Evolutionary conservation across 1,140 invertebrate genomes (phyloP), one percentile per base, ranked within the genome.

Genomic region (Phenacoccus solenopsis): DNA sequence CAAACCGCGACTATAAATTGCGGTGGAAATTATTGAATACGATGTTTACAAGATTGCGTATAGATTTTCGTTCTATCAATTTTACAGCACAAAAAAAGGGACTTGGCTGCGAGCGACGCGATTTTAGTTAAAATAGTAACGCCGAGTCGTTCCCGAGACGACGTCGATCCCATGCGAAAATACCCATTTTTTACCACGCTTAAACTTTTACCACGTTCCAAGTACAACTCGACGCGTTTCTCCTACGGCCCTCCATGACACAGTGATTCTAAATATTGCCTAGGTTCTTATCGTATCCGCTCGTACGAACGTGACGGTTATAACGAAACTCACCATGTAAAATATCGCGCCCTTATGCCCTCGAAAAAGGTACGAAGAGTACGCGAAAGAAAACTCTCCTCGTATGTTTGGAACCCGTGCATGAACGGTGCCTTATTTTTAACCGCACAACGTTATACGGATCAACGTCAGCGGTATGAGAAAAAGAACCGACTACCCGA

Each of bases 401-500:
- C n/a, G n/a, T n/a, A n/a, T n/a, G n/a, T 49, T 49, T 49, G 38
- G 38, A n/a, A 49, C 13, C 38, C 38, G 20, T 49, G 30, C 30
- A 49, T 49, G 16, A n/a, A 49, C 12, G 20, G 38, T 49, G 38
- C 38, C 5, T 49, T 49, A 49, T 49, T 49, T 49, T 49, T 49
- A 49, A 49, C 38, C 38, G 38, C 38, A 49, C 38, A 49, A 49
- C 38, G 38, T 32, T 49, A 49, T 49, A 49, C 38, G 38, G 38
- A 49, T 49, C 38, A 49, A 49, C 38, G 38, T 49, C 38, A 49
- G 38, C 38, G 38, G 12, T 49, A 49, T 49, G 38, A 49, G 38
- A 49, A 71, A 67, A 56, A 69, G 68, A 71, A 71, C 68, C 70
- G 70, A 68, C 68, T 71, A 68, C 70, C 70, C 38, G 38, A 49